A percentile compares a stretch with the other conserved stretches of the same genome.
phyloP scores from a whole-genome alignment of 1,140 invertebrate genomes.

The Scylla paramamosain region DNA sequence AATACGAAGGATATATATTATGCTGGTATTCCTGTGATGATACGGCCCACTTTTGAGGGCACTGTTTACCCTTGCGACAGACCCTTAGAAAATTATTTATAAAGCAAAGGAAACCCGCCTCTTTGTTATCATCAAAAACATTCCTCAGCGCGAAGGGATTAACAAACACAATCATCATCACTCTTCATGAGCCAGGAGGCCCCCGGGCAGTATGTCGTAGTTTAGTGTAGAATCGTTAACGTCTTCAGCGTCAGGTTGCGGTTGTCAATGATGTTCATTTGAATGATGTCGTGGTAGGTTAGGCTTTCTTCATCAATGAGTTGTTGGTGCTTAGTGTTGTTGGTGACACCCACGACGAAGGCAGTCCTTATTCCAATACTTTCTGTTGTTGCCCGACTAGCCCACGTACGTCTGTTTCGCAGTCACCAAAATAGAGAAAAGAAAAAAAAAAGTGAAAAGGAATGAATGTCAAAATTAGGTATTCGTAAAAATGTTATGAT shows the following conservation, averaged over 20 bases:
- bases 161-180: slow-evolving; percentile 76
- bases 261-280: slow-evolving; percentile 75
- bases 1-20: slow-evolving; percentile 34
- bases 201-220: slow-evolving; percentile 54
- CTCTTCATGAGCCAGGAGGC: slow-evolving; percentile 75
- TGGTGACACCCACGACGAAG: background rate
- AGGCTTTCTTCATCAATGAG: slow-evolving; percentile 35
- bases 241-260: too few relatives aligned
- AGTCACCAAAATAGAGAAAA: too few relatives aligned
- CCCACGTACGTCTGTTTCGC: background rate
- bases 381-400: background rate
- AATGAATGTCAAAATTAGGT: too few relatives aligned
- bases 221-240: slow-evolving; percentile 75
- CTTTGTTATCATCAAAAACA: background rate
- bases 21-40: background rate
- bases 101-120: slow-evolving; percentile 21
- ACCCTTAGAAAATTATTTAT: background rate
- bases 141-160: too few relatives aligned
- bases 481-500: too few relatives aligned
- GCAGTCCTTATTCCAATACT: background rate
- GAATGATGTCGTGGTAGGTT: slow-evolving; percentile 70
- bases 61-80: background rate
- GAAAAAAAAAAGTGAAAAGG: too few relatives aligned
- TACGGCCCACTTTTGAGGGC: slow-evolving; percentile 26
- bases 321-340: background rate